These are phyloP conservation scores for Setipinna tenuifilis DNA, from an alignment of 2,797 vertebrate species.

Conservation along the genomic window DNA sequence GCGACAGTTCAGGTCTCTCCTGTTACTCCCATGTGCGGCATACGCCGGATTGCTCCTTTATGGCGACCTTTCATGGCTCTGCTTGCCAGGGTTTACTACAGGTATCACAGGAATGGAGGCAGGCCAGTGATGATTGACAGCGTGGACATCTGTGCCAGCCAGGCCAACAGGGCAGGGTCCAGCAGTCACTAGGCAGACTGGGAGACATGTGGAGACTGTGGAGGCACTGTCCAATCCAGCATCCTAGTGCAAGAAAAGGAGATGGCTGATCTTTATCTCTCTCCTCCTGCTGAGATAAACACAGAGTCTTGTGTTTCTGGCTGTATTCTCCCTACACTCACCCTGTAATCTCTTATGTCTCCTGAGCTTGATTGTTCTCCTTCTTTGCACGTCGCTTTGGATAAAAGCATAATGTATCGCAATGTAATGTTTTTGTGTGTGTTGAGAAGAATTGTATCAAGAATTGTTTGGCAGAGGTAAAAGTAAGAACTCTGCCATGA, in stretches of 20 bases:
- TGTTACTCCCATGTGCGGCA: conserved; percentile 1
- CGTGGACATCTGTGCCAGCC: conserved; percentile 58
- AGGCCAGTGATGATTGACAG: conserved; percentile 57
- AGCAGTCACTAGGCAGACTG: neutral
- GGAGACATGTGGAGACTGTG: neutral
- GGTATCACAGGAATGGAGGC: conserved; percentile 38
- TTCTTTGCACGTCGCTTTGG: too few species aligned
- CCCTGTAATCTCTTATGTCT: too few species aligned
- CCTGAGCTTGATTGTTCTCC: too few species aligned
- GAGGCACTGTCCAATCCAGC: neutral
- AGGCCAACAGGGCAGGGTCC: neutral
- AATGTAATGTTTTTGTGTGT: too few species aligned
- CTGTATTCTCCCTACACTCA: too few species aligned
- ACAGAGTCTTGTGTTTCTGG: too few species aligned
- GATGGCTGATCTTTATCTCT: neutral
- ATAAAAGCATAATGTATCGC: too few species aligned
- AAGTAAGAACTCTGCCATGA: too few species aligned
- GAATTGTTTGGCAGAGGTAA: too few species aligned
- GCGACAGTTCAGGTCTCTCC: conserved; percentile 37
- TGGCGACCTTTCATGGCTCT: conserved; percentile 59
- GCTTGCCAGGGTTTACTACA: conserved; percentile 45
- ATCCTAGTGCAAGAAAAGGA: too few species aligned
- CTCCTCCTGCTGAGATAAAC: neutral
- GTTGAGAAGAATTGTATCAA: too few species aligned
- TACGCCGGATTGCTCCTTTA: conserved; percentile 57